Conservation (phyloP, 2,797 vertebrate genomes). For the Pseudotriccus pelzelni region DNA sequence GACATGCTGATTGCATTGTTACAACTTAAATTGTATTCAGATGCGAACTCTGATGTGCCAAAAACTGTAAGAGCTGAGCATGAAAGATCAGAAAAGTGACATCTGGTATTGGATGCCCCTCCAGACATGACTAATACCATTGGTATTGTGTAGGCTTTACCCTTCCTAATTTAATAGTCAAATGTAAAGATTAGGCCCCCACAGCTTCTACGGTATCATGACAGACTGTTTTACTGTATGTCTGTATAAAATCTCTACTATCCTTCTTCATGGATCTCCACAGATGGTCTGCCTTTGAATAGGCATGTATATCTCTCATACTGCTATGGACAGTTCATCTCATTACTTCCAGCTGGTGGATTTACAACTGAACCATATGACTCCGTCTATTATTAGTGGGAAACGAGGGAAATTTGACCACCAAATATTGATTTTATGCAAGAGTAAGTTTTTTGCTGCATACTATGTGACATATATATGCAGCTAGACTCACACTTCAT, state of each 20-base stretch:
- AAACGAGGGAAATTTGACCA: not conserved
- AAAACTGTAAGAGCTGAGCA: conserved; percentile 71
- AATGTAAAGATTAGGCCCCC: conserved; percentile 66
- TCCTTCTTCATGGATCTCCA: conserved; percentile 27
- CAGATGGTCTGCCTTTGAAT: conserved; percentile 53
- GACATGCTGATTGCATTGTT: conserved; percentile 76
- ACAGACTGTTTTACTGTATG: conserved; percentile 41
- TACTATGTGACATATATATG: not conserved
- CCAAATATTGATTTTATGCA: conserved; percentile 37
- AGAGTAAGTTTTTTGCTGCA: not conserved
- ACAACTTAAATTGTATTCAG: conserved; percentile 79
- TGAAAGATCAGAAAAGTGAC: conserved; percentile 79
- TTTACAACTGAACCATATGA: conserved; percentile 36
- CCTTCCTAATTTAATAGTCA: conserved; percentile 78
- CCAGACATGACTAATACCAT: conserved; percentile 81
- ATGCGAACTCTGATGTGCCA: conserved; percentile 75
- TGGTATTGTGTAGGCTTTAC: conserved; percentile 78
- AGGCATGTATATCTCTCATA: conserved; percentile 38
- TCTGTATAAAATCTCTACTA: conserved; percentile 22
- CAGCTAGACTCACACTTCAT: not conserved
- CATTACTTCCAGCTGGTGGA: conserved; percentile 48
- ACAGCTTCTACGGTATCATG: conserved; percentile 14
- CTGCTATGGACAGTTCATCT: conserved; percentile 40
- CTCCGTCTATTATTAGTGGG: conserved; percentile 1
- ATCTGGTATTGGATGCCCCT: conserved; percentile 79